These are phyloP conservation scores for Chitala chitala DNA, from an alignment of 2,113 vertebrate genomes.

Conservation along the genomic window DNA sequence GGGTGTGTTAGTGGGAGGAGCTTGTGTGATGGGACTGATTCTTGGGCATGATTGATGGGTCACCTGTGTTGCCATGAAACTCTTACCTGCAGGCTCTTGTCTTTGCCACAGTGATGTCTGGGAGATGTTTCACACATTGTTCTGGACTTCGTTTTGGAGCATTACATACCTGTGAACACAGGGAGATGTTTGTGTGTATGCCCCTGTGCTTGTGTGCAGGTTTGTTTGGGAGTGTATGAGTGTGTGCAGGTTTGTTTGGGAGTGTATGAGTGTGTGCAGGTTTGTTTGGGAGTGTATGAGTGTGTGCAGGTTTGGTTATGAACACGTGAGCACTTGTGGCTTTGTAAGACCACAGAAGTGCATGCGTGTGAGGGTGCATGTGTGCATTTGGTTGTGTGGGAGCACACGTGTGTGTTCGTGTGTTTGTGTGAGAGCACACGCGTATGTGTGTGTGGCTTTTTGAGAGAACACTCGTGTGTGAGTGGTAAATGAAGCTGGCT, in stretches of 20 bases:
- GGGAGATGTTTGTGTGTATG: not conserved
- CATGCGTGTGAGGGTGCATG: constrained; percentile 1
- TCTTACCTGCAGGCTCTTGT: not conserved
- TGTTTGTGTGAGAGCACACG: not conserved
- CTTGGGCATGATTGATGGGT: not conserved
- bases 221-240: not conserved
- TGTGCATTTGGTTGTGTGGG: not conserved
- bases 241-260: not conserved
- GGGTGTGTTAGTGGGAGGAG: not conserved
- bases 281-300: not conserved
- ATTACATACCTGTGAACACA: not conserved
- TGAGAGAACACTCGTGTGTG: not conserved
- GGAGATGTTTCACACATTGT: not conserved
- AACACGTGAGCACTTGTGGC: not conserved
- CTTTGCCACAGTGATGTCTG: not conserved
- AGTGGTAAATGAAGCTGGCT: too few relatives aligned
- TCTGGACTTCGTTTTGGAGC: not conserved
- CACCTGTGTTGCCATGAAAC: too few relatives aligned
- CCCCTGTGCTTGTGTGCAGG: not conserved
- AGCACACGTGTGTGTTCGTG: not conserved
- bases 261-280: not conserved
- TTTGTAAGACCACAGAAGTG: too few relatives aligned
- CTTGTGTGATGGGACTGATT: not conserved
- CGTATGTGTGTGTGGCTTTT: not conserved
- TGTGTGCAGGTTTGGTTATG: not conserved